A percentile compares a stretch with the other conserved stretches of the same genome.
phyloP scores from a whole-genome alignment of 2,797 vertebrate genomes.

The Micromesistius poutassou region DNA sequence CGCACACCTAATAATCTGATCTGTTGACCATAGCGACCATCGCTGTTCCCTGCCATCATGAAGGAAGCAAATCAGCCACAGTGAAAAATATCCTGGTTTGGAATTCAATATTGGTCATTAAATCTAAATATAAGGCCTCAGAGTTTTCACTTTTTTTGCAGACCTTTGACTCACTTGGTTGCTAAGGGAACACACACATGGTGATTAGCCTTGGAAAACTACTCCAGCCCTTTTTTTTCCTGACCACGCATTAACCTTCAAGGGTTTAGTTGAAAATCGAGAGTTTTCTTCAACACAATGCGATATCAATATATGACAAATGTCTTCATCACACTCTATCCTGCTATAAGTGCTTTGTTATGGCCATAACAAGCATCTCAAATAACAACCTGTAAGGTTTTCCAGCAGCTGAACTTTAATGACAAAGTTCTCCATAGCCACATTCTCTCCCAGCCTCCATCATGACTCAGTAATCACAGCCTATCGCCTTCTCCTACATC shows the following conservation, averaged over 20 bases:
- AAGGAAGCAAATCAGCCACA: slow-evolving; percentile 53
- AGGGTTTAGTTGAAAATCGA: background rate
- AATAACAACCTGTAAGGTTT: slow-evolving; percentile 51
- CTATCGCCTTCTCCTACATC: slow-evolving; percentile 34
- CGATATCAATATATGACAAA: background rate
- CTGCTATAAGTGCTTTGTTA: background rate
- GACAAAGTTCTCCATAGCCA: slow-evolving; percentile 57
- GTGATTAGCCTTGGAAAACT: slow-evolving; percentile 28
- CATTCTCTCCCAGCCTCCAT: slow-evolving; percentile 59
- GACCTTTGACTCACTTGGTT: slow-evolving; percentile 40
- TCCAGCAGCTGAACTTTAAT: slow-evolving; percentile 55
- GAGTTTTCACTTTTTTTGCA: slow-evolving; percentile 55
- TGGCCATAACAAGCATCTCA: slow-evolving; percentile 41
- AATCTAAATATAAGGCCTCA: slow-evolving; percentile 70
- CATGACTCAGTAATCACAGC: slow-evolving; percentile 70
- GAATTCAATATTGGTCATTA: slow-evolving; percentile 73
- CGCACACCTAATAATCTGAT: slow-evolving; percentile 18
- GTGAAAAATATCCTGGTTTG: slow-evolving; percentile 56
- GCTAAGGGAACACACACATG: slow-evolving; percentile 35
- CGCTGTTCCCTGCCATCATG: slow-evolving; percentile 39
- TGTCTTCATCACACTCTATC: background rate
- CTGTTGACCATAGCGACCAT: slow-evolving; percentile 37
- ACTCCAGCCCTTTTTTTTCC: slow-evolving; percentile 18
- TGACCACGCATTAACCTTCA: background rate
- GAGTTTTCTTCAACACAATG: background rate